Conservation (phyloP, 2,888 invertebrate species). For the Rotaria macrura region DNA sequence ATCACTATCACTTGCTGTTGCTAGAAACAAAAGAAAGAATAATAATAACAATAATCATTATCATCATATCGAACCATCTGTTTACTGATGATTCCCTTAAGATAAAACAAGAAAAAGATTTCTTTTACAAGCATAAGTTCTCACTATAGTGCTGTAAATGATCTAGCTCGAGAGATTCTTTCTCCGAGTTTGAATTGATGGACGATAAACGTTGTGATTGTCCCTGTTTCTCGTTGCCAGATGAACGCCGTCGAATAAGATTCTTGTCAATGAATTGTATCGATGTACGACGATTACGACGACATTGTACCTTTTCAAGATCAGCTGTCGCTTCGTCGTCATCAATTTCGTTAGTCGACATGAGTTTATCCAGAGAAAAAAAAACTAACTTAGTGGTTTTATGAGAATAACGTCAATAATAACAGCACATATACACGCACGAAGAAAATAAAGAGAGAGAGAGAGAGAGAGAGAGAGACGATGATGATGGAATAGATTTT, state of each 20-base stretch:
- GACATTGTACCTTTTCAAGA: neutral
- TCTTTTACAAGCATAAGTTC: neutral
- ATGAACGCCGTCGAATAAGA: neutral
- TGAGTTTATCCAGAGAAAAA: neutral
- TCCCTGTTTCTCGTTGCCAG: neutral
- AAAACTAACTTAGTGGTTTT: neutral
- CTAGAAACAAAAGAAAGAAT: neutral
- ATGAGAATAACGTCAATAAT: neutral
- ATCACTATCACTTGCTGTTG: slow-evolving; percentile 14
- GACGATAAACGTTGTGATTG: neutral
- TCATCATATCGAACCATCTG: neutral
- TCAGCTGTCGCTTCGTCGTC: neutral
- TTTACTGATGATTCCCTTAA: neutral
- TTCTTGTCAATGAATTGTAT: neutral
- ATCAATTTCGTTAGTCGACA: neutral
- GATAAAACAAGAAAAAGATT: neutral
- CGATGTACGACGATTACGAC: neutral
- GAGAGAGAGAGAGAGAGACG: neutral
- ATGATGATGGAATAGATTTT: neutral
- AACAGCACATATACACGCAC: neutral
- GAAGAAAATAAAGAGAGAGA: neutral
- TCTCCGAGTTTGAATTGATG: neutral
- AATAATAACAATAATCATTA: no score
- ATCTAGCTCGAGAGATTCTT: neutral
- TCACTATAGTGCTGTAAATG: neutral